phyloP scores from a whole-genome alignment of 1,140 invertebrate genomes.

The Rhynchophorus ferrugineus region DNA sequence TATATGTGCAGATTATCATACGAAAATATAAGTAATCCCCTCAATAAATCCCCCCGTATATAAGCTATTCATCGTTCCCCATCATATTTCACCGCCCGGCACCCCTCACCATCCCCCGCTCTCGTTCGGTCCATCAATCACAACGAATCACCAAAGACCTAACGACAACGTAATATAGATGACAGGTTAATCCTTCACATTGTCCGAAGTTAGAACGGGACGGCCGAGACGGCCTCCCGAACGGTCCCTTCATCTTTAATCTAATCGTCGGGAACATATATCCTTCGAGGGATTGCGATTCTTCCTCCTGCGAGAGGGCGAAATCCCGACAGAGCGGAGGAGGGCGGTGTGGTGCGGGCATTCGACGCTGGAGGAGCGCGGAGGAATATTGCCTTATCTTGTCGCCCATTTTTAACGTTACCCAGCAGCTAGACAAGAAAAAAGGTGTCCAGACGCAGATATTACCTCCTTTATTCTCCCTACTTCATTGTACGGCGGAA shows the following conservation, averaged over 20 bases:
- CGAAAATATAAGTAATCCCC: too few relatives aligned
- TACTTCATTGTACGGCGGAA: too few relatives aligned
- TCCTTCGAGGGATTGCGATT: constrained; percentile 8
- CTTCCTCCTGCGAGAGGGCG: background rate
- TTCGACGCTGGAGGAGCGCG: constrained; percentile 18
- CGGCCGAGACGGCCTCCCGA: constrained; percentile 8
- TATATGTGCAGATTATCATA: too few relatives aligned
- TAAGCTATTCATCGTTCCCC: too few relatives aligned
- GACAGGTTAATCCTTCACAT: constrained; percentile 25
- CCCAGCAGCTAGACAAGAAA: constrained; percentile 10
- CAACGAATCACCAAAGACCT: constrained; percentile 20
- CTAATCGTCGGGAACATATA: constrained; percentile 24
- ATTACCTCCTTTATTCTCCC: constrained; percentile 12
- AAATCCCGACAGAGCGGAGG: too few relatives aligned
- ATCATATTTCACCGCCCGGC: too few relatives aligned
- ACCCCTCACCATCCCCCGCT: too few relatives aligned
- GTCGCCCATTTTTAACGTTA: constrained; percentile 23
- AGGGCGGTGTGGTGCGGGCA: constrained; percentile 16
- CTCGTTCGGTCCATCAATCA: constrained; percentile 20
- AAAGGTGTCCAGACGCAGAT: constrained; percentile 19
- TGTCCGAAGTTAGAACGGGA: constrained; percentile 15
- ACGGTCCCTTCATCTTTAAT: constrained; percentile 21
- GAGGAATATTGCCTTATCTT: constrained; percentile 15
- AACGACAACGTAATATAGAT: constrained; percentile 23
- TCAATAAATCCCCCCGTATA: too few relatives aligned